Evolutionary conservation across 2,888 invertebrate genomes (phyloP).

Genomic region (Drosophila atripex): DNA sequence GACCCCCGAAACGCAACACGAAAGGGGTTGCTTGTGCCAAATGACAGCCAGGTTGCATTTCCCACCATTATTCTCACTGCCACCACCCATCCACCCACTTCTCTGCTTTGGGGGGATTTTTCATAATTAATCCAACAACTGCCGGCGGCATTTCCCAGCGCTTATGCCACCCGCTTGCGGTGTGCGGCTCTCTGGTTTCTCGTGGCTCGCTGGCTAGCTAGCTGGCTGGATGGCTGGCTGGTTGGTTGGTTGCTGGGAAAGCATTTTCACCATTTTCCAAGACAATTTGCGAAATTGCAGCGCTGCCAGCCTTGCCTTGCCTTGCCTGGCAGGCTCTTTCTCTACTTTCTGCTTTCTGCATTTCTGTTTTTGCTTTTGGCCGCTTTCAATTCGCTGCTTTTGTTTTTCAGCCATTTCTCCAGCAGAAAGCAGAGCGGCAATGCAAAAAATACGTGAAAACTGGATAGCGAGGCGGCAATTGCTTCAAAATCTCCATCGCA

Average conservation of each 20-base stretch:
- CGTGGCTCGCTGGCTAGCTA: neutral
- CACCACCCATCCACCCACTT: neutral
- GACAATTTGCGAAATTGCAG: conserved; percentile 74
- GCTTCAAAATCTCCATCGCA: conserved; percentile 39
- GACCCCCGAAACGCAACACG: conserved; percentile 54
- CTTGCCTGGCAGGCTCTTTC: conserved; percentile 38
- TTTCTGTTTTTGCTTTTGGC: conserved; percentile 21
- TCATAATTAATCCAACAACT: conserved; percentile 78
- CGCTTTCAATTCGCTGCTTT: conserved; percentile 38
- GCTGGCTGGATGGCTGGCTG: neutral
- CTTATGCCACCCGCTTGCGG: conserved; percentile 53
- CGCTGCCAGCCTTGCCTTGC: conserved; percentile 20
- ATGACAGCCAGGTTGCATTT: conserved; percentile 33
- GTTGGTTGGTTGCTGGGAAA: conserved; percentile 35
- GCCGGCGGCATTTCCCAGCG: conserved; percentile 72
- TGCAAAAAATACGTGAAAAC: conserved; percentile 5
- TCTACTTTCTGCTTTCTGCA: conserved; percentile 6
- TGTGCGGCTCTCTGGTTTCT: conserved; percentile 20
- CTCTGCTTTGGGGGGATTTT: conserved; percentile 50
- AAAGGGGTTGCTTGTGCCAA: conserved; percentile 6
- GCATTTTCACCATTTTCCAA: conserved; percentile 61
- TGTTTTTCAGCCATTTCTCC: conserved; percentile 35
- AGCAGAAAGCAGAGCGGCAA: conserved; percentile 10
- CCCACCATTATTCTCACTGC: conserved; percentile 7
- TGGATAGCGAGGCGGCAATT: conserved; percentile 17